Percentiles rank a stretch among this genome's conserved stretches.
Evolutionary conservation across 1,140 invertebrate species (phyloP).

Genomic region (Drosophila carrolli): DNA sequence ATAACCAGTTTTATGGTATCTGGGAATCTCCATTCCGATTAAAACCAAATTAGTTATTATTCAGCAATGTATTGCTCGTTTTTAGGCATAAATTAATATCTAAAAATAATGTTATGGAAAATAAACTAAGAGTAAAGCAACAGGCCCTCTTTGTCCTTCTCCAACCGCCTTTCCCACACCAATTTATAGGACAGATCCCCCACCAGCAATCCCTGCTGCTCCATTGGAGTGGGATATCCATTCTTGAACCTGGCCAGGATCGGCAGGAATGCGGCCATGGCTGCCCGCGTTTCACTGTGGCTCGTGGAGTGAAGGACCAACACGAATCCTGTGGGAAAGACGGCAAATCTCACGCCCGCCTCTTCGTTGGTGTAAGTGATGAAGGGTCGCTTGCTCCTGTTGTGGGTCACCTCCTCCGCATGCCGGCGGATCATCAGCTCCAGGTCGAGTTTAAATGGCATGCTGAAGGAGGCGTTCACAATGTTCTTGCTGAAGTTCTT

Average conservation of each 20-base stretch:
- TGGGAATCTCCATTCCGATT: constrained; percentile 1
- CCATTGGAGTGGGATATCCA: constrained; percentile 35
- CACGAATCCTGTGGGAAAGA: constrained; percentile 61
- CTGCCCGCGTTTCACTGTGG: constrained; percentile 47
- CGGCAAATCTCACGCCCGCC: constrained; percentile 37
- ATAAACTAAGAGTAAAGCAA: constrained; percentile 41
- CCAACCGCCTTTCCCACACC: constrained; percentile 60
- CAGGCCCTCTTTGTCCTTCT: constrained; percentile 48
- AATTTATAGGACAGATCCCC: constrained; percentile 55
- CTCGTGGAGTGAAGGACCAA: constrained; percentile 45
- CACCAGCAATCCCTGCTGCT: constrained; percentile 8
- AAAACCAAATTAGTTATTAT: neutral
- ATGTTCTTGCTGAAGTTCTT: constrained; percentile 42
- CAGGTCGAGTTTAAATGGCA: constrained; percentile 64
- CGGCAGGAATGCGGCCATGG: constrained; percentile 50
- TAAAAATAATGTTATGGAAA: neutral
- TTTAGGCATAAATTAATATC: too few relatives aligned
- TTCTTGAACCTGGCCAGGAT: constrained; percentile 47
- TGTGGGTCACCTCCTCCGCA: constrained; percentile 18
- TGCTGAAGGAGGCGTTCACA: constrained; percentile 58
- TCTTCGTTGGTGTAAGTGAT: constrained; percentile 51
- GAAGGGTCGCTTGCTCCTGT: constrained; percentile 44
- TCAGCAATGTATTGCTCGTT: too few relatives aligned
- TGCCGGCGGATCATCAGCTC: constrained; percentile 32
- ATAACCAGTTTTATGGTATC: neutral